A percentile compares a stretch with the other conserved stretches of the same genome.
Conservation (phyloP, 1,140 invertebrate species). For the Asobara japonica region DNA sequence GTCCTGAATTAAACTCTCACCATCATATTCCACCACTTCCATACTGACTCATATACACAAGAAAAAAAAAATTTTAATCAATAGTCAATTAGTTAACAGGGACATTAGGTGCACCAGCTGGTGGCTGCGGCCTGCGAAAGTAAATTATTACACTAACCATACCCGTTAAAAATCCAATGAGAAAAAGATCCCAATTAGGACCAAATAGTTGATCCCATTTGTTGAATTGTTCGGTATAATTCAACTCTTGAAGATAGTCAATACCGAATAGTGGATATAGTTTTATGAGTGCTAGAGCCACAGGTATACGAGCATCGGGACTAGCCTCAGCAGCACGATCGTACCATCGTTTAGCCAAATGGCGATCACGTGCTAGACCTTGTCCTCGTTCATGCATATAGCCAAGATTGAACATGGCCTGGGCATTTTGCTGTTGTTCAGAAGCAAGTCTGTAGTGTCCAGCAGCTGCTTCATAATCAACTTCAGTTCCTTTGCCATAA, state of each 20-base stretch:
- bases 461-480: constrained; percentile 94
- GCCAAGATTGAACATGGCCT: constrained; percentile 99
- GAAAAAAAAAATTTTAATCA: constrained; percentile 1
- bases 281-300: constrained; percentile 91
- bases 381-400: constrained; percentile 99
- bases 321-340: constrained; percentile 96
- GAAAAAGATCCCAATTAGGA: constrained; percentile 94
- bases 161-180: constrained; percentile 85
- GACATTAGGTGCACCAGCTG: constrained; percentile 40
- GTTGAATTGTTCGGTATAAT: constrained; percentile 55
- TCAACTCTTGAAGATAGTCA: constrained; percentile 77
- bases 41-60: background rate
- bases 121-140: constrained; percentile 74
- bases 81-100: constrained; percentile 48
- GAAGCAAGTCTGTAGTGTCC: constrained; percentile 91
- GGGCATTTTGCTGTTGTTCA: constrained; percentile 95
- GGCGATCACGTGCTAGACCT: constrained; percentile 79
- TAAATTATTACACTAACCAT: constrained; percentile 84
- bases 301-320: constrained; percentile 93
- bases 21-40: background rate
- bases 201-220: constrained; percentile 70
- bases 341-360: constrained; percentile 91
- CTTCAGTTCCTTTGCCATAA: constrained; percentile 90
- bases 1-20: background rate
- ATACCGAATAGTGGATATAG: constrained; percentile 83